Evolutionary conservation across 2,888 invertebrate species (phyloP).

Genomic region (Halocaridina rubra): DNA sequence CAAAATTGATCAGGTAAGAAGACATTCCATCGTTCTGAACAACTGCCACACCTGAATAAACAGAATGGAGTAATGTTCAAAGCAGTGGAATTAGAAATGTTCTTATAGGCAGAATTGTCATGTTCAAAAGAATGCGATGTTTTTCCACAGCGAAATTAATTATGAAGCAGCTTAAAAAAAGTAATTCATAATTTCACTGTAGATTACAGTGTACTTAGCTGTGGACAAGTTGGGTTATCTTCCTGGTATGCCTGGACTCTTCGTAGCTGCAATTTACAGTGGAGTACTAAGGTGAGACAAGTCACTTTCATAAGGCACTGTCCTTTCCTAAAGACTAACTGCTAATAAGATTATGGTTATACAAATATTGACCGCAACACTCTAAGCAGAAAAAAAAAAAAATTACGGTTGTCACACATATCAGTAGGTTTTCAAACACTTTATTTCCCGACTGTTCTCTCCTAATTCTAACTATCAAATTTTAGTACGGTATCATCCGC

Average conservation of each 20-base stretch:
- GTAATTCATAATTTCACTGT: no score
- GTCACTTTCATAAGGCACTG: no score
- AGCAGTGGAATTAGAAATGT: no score
- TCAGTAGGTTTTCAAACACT: not conserved
- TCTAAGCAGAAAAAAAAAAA: not conserved
- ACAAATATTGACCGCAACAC: not conserved
- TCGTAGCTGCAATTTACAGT: slow-evolving; percentile 37
- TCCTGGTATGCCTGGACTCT: slow-evolving; percentile 33
- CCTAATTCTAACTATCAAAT: not conserved
- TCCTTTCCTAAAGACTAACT: no score
- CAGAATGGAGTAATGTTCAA: no score
- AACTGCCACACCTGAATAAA: no score
- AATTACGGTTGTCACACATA: not conserved
- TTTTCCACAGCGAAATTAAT: not conserved
- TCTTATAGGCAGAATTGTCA: no score
- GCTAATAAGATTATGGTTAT: not conserved
- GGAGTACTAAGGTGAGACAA: slow-evolving; percentile 42
- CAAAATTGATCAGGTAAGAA: slow-evolving; percentile 28
- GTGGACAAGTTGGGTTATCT: slow-evolving; percentile 41
- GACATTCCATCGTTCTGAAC: no score
- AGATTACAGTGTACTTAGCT: slow-evolving; percentile 36
- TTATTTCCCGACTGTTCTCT: not conserved
- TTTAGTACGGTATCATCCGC: slow-evolving; percentile 36
- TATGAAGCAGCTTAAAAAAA: not conserved
- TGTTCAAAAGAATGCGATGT: not conserved